Base-by-base conservation (phyloP, 2,797 vertebrate genomes). In the Melopsittacus undulatus region DNA sequence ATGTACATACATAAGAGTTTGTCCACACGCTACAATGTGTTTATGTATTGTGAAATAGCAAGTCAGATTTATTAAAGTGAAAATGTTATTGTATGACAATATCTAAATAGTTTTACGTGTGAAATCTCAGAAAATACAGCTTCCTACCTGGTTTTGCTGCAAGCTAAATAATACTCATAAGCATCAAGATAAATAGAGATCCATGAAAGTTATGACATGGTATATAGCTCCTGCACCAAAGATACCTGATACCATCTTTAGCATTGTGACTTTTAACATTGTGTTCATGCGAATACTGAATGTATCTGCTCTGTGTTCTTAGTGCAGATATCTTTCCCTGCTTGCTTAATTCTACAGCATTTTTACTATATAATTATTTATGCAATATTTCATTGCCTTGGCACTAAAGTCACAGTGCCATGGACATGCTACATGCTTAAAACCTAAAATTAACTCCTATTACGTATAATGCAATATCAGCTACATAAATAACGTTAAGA, bases 231-330 rank as follows among this genome's bases (percentile, higher is more conserved):
- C 72, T 45, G 30, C 80, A 95, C 54, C 48, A 93, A 91, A 54
- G 42, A 43, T 88, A 91, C 45, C 3, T 63, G 27, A 85, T 64
- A n/a, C 8, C 26, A 18, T 11, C 85, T 87, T 94, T 46, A 32
- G 49, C 72, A 68, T 61, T 66, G 67, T 85, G 93, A 87, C 61
- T 94, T 96, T 75, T 78, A 95, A 94, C 52, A 40, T 17, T 69
- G 70, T 57, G 36, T 83, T 96, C 73, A 78, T 70, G n/a, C 38
- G 46, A 89, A 51, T 34, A 92, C 29, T 80, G 46, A 96, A 91
- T 34, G 85, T 7, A 64, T 62, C 77, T 66, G 36, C 22, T 13
- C 30, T 92, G 64, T 75, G 85, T 46, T 78, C 89, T 87, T 94
- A 94, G 89, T 52, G 81, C 46, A 88, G 87, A 42, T 18, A 61